Base-by-base conservation (phyloP, 2,113 vertebrate genomes). In the Myotis yumanensis region DNA sequence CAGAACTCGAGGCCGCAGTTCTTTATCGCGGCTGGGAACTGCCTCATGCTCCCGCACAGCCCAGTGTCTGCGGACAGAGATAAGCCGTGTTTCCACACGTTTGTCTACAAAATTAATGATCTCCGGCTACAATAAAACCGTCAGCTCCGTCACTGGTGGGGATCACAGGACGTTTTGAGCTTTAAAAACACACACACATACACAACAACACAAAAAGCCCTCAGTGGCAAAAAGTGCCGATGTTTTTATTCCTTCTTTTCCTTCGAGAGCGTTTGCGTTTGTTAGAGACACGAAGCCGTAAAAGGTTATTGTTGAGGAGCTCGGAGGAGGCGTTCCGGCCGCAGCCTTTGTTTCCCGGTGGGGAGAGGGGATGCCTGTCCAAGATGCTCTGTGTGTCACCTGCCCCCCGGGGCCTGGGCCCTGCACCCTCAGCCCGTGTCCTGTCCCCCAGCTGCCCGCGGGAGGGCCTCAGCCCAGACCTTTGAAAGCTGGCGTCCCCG, bases 11-110 rank as follows among this genome's bases (percentile, higher is more conserved):
- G 97, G 96, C 97, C 96, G 87, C 93, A 52, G 93, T 89, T 91
- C 80, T 97, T 66, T 97, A 97, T 98, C 97, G 97, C 96, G 9
- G 11, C 95, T 69, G 95, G 97, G 96, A 98, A 97, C 97, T 96
- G 97, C 97, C 97, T 98, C 93, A 92, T 89, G 97, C 96, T 97
- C 83, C 95, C 94, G 96, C 90, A 94, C 96, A 91, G 97, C 94
- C 91, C 98, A 97, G 91, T 96, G 86, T 98, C 98, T 98, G 98
- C 97, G 97, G 96, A 95, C 90, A 96, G 97, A 98, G 98, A 98
- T 98, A 98, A 98, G 97, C 97, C 86, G 83, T 76, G 96, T 92
- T 96, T 98, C 96, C 86, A 86, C 94, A 97, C 97, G 98, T 98
- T 98, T 91, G 96, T 97, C 93, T 97, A 90, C 79, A 96, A 98